Evolutionary conservation across 2,888 invertebrate species (phyloP).

Genomic region (Clusia tigrina): DNA sequence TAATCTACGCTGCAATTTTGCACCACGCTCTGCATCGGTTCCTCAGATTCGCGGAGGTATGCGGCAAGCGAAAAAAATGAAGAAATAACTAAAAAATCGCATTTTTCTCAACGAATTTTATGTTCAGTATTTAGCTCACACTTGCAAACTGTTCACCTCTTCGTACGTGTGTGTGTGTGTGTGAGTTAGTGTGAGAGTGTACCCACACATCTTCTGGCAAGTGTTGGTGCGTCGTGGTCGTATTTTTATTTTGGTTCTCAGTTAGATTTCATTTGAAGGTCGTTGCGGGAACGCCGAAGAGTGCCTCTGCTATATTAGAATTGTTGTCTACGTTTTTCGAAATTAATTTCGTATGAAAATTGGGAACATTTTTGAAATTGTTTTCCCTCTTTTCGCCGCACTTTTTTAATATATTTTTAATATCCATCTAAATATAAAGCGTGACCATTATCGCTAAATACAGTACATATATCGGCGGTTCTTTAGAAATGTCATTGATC

Average conservation of each 20-base stretch:
- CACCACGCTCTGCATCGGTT: too few species aligned
- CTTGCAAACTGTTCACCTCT: background rate
- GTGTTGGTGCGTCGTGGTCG: slow-evolving; percentile 18
- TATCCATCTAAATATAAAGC: too few species aligned
- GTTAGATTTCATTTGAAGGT: slow-evolving; percentile 28
- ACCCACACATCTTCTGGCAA: slow-evolving; percentile 20
- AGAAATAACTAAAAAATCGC: too few species aligned
- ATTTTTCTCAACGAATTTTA: background rate
- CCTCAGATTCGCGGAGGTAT: too few species aligned
- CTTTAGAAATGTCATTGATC: too few species aligned
- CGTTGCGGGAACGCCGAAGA: slow-evolving; percentile 23
- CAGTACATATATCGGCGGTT: too few species aligned
- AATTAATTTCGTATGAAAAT: background rate
- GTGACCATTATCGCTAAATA: too few species aligned
- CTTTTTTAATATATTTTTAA: too few species aligned
- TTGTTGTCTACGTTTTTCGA: background rate
- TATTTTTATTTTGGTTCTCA: slow-evolving; percentile 26
- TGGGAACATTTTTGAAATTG: too few species aligned
- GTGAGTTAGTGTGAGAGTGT: slow-evolving; percentile 27
- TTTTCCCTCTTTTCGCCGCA: too few species aligned
- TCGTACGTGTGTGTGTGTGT: slow-evolving; percentile 19
- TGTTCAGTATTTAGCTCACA: slow-evolving; percentile 2
- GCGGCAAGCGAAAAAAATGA: too few species aligned
- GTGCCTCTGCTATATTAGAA: background rate
- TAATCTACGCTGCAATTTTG: too few species aligned